phyloP scores from a whole-genome alignment of 2,888 invertebrate species.

The Orthonevra nobilis region DNA sequence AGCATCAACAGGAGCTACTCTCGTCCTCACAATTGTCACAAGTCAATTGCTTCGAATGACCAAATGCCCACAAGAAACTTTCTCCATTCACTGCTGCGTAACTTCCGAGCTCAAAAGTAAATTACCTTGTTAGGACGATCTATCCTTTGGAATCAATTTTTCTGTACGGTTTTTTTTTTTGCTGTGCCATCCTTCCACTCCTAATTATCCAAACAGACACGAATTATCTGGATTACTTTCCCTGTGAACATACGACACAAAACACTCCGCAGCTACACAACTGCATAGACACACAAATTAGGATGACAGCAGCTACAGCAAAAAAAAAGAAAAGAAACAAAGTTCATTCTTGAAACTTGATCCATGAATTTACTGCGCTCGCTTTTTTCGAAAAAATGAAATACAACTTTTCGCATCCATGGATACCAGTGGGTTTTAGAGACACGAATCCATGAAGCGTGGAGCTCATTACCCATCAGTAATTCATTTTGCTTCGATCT shows the following conservation, averaged over 20 bases:
- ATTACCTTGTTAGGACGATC: conserved; percentile 49
- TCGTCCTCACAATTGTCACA: too few species aligned
- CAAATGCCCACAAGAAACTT: conserved; percentile 13
- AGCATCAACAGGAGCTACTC: not conserved
- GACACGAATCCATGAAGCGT: conserved; percentile 58
- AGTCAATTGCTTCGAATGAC: conserved; percentile 34
- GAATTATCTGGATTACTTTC: conserved; percentile 55
- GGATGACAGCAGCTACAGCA: too few species aligned
- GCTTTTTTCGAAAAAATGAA: conserved; percentile 34
- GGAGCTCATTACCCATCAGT: conserved; percentile 66
- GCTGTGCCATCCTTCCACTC: conserved; percentile 23
- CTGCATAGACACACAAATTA: conserved; percentile 9
- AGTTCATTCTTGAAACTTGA: conserved; percentile 61
- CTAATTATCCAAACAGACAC: conserved; percentile 67
- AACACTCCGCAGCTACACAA: too few species aligned
- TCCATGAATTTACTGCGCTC: conserved; percentile 58
- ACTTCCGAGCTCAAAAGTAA: conserved; percentile 44
- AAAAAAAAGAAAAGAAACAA: conserved; percentile 23
- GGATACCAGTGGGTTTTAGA: conserved; percentile 53
- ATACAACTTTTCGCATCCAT: conserved; percentile 61
- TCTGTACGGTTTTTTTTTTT: too few species aligned
- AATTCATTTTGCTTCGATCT: conserved; percentile 66
- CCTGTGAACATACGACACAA: too few species aligned
- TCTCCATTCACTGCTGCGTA: not conserved
- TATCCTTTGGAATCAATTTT: conserved; percentile 33